Base-by-base conservation (phyloP, 2,113 vertebrate genomes). In the Nothobranchius furzeri region DNA sequence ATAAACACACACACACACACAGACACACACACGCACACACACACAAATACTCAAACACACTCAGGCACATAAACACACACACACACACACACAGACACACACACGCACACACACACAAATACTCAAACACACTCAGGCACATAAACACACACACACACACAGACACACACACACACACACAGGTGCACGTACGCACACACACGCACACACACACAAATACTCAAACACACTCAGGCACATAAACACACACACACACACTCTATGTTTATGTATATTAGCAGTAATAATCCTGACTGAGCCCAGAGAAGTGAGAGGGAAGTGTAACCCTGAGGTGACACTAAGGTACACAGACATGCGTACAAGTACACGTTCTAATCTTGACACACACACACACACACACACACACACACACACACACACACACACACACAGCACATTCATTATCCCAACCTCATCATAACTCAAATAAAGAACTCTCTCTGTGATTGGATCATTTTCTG, bases 401-500 rank as follows among this genome's bases (percentile, higher is more conserved):
- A 70, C 72, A 79, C 58, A 82, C 68, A 68, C 72, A 79, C 58
- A 83, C 70, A 70, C 72, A 79, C 58, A 83, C 70, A 70, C 72
- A 79, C 58, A 83, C 70, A 70, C 72, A 79, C 61, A 55, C n/a
- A 9, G 45, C 51, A 9, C 42, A 57, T 70, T 73, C 50, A 66
- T 86, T 75, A 81, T 79, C 20, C 76, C 65, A 64, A 68, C 81
- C 74, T 75, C 72, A 58, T 84, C 57, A 59, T 64, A 48, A 35
- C 71, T 73, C 59, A 69, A 47, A 70, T 14, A 36, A 71, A 73
- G 70, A 50, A 68, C 4, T 53, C 76, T 74, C 72, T 30, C 9
- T 15, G 56, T 81, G 83, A 88, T 87, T 86, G 79, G 83, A 85
- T 85, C 59, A 77, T 88, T 89, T 88, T 73, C 82, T 82, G 69